These are phyloP conservation scores for Passer domesticus DNA, from an alignment of 2,113 vertebrate species.

Conservation along the genomic window DNA sequence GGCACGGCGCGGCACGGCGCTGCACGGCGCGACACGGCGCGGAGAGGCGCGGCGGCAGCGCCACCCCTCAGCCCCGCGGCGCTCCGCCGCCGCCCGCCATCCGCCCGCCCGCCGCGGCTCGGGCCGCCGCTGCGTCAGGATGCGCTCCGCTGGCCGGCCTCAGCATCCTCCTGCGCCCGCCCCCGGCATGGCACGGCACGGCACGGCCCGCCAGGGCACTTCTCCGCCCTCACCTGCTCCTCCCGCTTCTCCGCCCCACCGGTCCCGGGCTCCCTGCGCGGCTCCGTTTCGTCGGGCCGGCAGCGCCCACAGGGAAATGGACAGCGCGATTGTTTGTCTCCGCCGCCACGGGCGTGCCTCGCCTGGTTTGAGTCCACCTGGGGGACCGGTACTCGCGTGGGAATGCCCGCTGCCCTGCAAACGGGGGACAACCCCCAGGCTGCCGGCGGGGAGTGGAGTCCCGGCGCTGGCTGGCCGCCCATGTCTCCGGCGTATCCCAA, in stretches of 20 bases:
- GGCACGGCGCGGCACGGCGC: too few species aligned
- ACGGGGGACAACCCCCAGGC: neutral
- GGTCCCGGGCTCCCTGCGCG: neutral
- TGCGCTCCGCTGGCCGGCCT: constrained; percentile 18
- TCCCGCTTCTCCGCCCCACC: neutral
- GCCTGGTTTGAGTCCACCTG: neutral
- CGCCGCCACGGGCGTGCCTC: neutral
- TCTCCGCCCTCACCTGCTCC: neutral
- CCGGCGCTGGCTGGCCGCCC: neutral
- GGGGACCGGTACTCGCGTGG: neutral
- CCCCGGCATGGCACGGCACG: neutral
- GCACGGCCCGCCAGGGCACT: neutral
- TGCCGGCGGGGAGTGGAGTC: neutral
- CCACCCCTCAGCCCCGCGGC: neutral
- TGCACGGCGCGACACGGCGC: too few species aligned
- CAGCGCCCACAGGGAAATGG: neutral
- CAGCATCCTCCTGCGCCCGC: neutral
- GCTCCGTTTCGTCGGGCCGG: too few species aligned
- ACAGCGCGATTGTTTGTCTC: neutral
- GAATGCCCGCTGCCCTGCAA: neutral
- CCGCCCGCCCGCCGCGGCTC: neutral
- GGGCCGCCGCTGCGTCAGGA: constrained; percentile 67
- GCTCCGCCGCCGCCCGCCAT: neutral
- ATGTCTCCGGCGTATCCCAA: neutral
- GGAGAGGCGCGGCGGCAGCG: neutral